These are phyloP conservation scores for Barnardius zonarius DNA, from an alignment of 2,113 vertebrate species.

Conservation along the genomic window DNA sequence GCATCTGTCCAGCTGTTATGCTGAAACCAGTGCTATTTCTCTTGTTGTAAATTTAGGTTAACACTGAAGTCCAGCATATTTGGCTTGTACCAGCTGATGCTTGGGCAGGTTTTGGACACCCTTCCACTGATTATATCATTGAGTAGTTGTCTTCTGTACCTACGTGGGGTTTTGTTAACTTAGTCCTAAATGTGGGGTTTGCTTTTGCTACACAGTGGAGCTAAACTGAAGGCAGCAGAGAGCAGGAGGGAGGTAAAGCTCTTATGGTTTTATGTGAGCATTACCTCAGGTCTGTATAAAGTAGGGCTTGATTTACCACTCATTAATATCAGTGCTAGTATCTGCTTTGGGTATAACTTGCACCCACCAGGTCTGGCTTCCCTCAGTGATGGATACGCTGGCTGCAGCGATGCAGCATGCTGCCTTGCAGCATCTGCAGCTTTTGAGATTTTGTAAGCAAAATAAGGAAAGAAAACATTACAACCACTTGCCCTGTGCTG, in stretches of 20 bases:
- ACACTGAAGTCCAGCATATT: not conserved
- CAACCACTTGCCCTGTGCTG: not conserved
- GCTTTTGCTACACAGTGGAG: not conserved
- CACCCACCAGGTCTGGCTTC: not conserved
- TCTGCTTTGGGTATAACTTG: not conserved
- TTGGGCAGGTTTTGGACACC: not conserved
- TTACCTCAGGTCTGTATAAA: not conserved
- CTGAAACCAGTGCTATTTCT: not conserved
- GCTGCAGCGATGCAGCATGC: rapidly evolving
- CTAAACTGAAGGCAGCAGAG: not conserved
- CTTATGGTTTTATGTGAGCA: not conserved
- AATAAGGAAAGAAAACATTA: not conserved
- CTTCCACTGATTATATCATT: not conserved
- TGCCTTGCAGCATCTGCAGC: not conserved
- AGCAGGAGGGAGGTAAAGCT: not conserved
- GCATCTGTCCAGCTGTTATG: not conserved
- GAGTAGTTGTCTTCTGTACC: not conserved
- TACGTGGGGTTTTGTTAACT: rapidly evolving
- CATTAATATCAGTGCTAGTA: not conserved
- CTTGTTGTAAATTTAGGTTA: not conserved
- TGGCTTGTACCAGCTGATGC: not conserved
- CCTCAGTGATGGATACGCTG: not conserved
- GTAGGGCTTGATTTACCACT: not conserved
- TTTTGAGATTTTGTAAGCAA: not conserved
- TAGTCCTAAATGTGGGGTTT: not conserved